A percentile compares a stretch with the other conserved stretches of the same genome.
Evolutionary conservation across 2,797 vertebrate species (phyloP).

Genomic region (Antennarius maculatus): DNA sequence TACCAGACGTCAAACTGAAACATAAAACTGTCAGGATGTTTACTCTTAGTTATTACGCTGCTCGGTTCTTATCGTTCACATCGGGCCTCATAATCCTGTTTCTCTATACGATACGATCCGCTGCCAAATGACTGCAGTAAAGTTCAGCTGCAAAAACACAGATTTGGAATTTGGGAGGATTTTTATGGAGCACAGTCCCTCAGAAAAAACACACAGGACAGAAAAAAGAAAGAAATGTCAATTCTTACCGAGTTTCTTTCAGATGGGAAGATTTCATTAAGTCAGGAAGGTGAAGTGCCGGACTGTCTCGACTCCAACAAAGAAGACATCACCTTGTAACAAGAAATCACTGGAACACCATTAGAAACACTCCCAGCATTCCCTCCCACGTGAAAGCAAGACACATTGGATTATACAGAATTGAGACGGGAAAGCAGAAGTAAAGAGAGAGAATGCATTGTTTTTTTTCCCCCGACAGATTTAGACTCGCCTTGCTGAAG

Average conservation of each 20-base stretch:
- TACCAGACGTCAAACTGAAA: neutral
- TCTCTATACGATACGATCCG: neutral
- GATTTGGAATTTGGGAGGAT: neutral
- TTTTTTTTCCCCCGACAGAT: slow-evolving; percentile 33
- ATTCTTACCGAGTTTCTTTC: neutral
- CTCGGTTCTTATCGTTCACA: neutral
- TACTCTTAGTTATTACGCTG: neutral
- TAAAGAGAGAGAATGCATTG: neutral
- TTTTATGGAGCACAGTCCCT: neutral
- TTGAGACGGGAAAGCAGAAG: slow-evolving; percentile 4
- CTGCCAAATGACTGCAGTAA: neutral
- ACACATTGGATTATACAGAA: neutral
- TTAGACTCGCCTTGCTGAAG: slow-evolving; percentile 31
- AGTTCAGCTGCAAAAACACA: neutral
- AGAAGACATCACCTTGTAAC: slow-evolving; percentile 7
- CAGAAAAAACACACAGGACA: too few relatives aligned
- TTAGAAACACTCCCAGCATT: neutral
- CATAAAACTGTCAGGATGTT: neutral
- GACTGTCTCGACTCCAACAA: neutral
- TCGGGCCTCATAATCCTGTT: neutral
- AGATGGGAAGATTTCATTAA: neutral
- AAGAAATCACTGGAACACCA: neutral
- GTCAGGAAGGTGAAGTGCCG: neutral
- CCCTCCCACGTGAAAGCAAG: neutral
- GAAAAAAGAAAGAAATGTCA: neutral